Evolutionary conservation across 1,140 invertebrate species (phyloP).

Genomic region (Polypedilum vanderplanki): DNA sequence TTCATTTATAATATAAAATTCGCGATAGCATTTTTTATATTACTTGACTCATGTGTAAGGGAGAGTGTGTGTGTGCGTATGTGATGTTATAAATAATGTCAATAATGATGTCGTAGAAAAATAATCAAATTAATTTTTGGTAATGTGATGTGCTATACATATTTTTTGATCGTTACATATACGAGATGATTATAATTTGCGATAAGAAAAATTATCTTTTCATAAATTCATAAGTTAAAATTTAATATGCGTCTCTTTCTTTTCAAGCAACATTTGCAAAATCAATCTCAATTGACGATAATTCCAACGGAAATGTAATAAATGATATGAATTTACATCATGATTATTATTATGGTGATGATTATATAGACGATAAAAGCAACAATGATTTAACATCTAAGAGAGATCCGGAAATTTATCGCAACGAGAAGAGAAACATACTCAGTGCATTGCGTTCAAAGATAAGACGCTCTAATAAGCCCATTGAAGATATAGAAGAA

Average conservation of each 20-base stretch:
- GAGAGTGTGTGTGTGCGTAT: no score
- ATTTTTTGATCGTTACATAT: no score
- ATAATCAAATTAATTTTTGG: conserved; percentile 1
- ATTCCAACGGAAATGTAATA: conserved; percentile 14
- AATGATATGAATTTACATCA: background rate
- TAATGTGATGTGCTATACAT: no score
- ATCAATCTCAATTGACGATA: background rate
- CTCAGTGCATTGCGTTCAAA: background rate
- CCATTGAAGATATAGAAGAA: background rate
- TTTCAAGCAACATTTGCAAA: conserved; percentile 3
- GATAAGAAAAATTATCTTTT: no score
- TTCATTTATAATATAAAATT: no score
- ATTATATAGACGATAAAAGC: background rate
- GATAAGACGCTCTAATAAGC: conserved; percentile 8
- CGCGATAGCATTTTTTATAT: no score
- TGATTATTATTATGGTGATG: conserved; percentile 7
- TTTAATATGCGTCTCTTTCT: background rate
- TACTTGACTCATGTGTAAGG: no score
- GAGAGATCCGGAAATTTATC: conserved; percentile 15
- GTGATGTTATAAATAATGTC: no score
- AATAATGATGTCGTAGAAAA: background rate
- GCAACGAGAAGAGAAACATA: background rate
- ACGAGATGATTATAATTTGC: no score
- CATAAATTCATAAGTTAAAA: background rate
- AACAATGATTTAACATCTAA: background rate